These are phyloP conservation scores for Atta texana DNA, from an alignment of 1,140 invertebrate genomes.

Conservation along the genomic window DNA sequence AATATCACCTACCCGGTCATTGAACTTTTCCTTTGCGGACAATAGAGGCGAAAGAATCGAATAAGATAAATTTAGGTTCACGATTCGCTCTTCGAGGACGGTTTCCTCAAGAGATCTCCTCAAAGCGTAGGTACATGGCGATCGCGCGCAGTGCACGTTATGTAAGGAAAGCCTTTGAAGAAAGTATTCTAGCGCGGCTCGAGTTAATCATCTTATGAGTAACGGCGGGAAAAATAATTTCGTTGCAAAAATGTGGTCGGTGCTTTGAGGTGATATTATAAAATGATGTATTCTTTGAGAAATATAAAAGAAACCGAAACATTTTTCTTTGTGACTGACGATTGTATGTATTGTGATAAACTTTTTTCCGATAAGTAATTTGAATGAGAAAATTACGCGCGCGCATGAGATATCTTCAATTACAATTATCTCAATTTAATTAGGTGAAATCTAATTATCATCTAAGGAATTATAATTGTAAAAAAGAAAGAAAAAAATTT, in stretches of 20 bases:
- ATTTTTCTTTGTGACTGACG: conserved; percentile 14
- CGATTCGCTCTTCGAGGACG: neutral
- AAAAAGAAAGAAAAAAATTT: neutral
- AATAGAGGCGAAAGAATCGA: neutral
- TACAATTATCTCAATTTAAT: conserved; percentile 24
- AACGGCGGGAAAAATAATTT: conserved; percentile 24
- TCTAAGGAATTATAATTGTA: neutral
- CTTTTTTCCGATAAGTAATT: conserved; percentile 18
- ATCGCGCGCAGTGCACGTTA: neutral
- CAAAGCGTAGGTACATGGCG: neutral
- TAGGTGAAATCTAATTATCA: neutral
- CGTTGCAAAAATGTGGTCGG: conserved; percentile 32
- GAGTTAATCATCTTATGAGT: conserved; percentile 21
- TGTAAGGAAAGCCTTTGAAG: neutral
- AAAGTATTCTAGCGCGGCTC: neutral
- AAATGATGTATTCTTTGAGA: neutral
- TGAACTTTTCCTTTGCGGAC: neutral
- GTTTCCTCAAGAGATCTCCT: neutral
- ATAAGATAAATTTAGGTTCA: neutral
- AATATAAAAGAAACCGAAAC: neutral
- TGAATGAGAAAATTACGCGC: neutral
- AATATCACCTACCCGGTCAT: too few species aligned
- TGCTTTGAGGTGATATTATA: conserved; percentile 2
- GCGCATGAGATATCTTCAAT: conserved; percentile 6
- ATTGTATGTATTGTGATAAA: neutral